Percentiles rank a stretch among this genome's conserved stretches.
These are phyloP conservation scores for Iguana delicatissima DNA, from an alignment of 2,797 vertebrate genomes.

Conservation along the genomic window DNA sequence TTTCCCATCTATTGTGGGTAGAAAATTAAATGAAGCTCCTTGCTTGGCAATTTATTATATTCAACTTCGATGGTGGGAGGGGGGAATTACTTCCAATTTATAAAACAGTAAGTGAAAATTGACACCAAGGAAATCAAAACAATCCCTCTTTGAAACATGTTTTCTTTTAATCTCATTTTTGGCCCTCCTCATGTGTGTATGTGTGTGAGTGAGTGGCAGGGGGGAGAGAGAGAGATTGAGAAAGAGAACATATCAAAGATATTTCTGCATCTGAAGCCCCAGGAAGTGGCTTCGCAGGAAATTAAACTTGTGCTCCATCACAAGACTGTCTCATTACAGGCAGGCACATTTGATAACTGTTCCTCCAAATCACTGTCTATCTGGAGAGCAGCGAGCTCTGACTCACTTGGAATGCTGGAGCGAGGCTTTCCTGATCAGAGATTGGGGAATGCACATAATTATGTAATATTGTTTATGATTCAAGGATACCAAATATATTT, in stretches of 20 bases:
- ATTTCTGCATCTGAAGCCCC: constrained; percentile 2
- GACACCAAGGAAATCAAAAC: background rate
- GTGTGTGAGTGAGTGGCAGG: too few relatives aligned
- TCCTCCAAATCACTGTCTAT: background rate
- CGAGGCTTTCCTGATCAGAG: background rate
- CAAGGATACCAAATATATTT: constrained; percentile 8
- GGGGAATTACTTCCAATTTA: background rate
- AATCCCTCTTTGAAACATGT: background rate
- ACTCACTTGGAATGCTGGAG: fast-evolving
- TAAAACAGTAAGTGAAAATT: background rate
- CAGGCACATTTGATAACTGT: background rate
- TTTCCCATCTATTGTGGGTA: background rate
- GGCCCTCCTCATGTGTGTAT: background rate
- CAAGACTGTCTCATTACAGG: background rate
- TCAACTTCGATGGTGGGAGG: background rate
- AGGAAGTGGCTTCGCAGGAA: constrained; percentile 32
- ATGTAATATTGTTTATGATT: background rate
- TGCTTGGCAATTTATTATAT: background rate
- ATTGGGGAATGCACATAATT: fast-evolving
- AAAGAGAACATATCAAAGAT: background rate
- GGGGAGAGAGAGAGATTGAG: background rate
- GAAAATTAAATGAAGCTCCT: background rate
- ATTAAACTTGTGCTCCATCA: constrained; percentile 29
- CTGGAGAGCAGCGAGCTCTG: background rate
- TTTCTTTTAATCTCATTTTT: constrained; percentile 32